Conservation (phyloP, 2,113 vertebrate genomes). For the Leptocoma aspasia region DNA sequence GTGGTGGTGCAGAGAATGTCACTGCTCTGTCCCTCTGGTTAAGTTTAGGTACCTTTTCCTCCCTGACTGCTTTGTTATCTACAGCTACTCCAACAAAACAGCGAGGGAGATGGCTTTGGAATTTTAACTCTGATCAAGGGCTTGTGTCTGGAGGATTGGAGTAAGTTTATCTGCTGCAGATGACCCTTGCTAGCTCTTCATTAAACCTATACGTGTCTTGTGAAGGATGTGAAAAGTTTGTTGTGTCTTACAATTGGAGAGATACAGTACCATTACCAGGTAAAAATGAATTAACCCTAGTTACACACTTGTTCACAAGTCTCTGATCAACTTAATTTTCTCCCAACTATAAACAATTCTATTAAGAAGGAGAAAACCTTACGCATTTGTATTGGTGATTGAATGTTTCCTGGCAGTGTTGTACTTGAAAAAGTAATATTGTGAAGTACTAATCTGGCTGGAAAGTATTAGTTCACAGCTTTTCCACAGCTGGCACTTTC, state of each 20-base stretch:
- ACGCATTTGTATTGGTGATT: neutral
- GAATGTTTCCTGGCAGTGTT: neutral
- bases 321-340: neutral
- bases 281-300: neutral
- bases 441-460: neutral
- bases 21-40: neutral
- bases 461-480: neutral
- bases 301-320: neutral
- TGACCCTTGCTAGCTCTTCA: neutral
- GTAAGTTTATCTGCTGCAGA: neutral
- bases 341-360: neutral
- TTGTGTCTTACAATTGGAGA: neutral
- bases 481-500: neutral
- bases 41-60: neutral
- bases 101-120: accelerated
- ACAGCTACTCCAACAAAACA: neutral
- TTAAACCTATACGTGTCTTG: neutral
- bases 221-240: neutral
- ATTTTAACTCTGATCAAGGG: neutral
- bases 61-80: neutral
- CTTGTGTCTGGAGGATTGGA: neutral
- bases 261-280: neutral
- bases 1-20: neutral
- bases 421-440: neutral
- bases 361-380: neutral